phyloP scores from a whole-genome alignment of 2,888 invertebrate species.

The Mantis religiosa region DNA sequence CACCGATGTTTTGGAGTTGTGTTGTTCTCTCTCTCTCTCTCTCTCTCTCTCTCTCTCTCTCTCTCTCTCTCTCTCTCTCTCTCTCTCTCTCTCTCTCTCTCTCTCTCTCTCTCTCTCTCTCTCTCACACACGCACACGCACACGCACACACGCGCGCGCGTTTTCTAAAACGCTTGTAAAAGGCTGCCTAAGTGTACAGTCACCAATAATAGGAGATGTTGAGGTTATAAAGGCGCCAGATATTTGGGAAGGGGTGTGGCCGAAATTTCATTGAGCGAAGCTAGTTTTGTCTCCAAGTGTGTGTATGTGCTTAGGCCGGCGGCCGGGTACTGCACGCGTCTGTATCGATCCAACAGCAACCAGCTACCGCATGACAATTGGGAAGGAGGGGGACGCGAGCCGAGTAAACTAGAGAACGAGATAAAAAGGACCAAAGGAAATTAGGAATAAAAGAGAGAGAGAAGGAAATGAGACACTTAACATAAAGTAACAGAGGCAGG shows the following conservation, averaged over 20 bases:
- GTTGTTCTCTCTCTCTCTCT: too few species aligned
- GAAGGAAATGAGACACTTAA: neutral
- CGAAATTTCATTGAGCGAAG: neutral
- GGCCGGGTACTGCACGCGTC: neutral
- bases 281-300: neutral
- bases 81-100: too few species aligned
- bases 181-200: too few species aligned
- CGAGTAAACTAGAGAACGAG: neutral
- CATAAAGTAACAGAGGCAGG: neutral
- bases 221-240: neutral
- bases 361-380: neutral
- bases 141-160: too few species aligned
- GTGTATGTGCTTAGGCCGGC: neutral
- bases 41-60: too few species aligned
- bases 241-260: neutral
- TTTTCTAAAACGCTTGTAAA: too few species aligned
- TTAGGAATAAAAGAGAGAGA: neutral
- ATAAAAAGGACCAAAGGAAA: slow-evolving; percentile 5
- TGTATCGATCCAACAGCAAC: neutral
- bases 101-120: too few species aligned
- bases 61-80: too few species aligned
- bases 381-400: neutral
- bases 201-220: too few species aligned
- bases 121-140: too few species aligned
- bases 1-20: too few species aligned